A percentile compares a stretch with the other conserved stretches of the same genome.
Evolutionary conservation across 2,797 vertebrate genomes (phyloP).

Genomic region (Tauraco hartlaubi): DNA sequence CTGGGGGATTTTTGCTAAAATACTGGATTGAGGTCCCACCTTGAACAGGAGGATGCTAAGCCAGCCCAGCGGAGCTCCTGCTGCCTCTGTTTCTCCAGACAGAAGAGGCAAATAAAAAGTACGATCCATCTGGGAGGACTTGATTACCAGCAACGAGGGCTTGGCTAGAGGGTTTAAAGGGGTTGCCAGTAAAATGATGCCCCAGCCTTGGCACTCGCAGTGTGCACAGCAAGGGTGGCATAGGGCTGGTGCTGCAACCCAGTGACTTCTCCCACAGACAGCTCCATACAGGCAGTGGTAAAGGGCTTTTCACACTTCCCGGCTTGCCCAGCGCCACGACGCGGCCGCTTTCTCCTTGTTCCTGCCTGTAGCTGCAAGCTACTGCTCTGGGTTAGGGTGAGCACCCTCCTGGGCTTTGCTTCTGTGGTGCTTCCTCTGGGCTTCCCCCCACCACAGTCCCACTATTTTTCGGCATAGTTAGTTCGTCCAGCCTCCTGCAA

Average conservation of each 20-base stretch:
- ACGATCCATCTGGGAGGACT: not conserved
- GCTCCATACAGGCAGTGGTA: not conserved
- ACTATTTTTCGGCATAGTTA: not conserved
- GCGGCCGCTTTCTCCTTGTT: not conserved
- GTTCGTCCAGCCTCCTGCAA: not conserved
- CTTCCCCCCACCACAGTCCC: rapidly evolving
- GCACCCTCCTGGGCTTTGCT: not conserved
- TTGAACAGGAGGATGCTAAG: not conserved
- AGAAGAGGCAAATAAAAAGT: not conserved
- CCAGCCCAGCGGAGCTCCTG: rapidly evolving
- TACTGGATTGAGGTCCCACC: not conserved
- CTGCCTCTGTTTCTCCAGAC: not conserved
- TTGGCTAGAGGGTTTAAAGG: not conserved
- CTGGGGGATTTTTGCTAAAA: not conserved
- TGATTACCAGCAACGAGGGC: not conserved
- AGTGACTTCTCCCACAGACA: rapidly evolving
- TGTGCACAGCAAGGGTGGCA: not conserved
- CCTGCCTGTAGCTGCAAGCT: not conserved
- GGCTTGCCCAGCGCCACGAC: not conserved
- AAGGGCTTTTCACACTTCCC: not conserved
- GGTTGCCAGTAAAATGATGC: not conserved
- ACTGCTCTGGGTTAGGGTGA: not conserved
- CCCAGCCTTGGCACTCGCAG: not conserved
- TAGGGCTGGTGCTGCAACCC: not conserved
- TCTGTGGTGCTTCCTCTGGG: not conserved